Evolutionary conservation across 1,140 invertebrate species (phyloP).

Genomic region (Formica selysi): DNA sequence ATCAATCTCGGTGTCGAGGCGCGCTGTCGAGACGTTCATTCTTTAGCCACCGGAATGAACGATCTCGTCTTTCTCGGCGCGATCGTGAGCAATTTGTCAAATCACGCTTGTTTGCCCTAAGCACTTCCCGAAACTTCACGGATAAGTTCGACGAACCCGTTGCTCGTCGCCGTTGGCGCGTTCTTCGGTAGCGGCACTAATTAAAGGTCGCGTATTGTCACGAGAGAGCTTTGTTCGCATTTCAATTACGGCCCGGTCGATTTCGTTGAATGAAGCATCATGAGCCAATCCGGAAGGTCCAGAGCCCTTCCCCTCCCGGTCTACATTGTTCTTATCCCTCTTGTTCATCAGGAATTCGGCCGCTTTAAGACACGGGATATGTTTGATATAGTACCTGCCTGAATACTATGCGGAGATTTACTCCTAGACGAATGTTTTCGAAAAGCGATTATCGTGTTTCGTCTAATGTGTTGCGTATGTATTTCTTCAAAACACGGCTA

Average conservation of each 20-base stretch:
- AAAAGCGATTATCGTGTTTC: constrained; percentile 18
- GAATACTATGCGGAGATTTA: constrained; percentile 34
- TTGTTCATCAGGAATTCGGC: constrained; percentile 60
- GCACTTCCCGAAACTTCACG: constrained; percentile 48
- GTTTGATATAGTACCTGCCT: constrained; percentile 37
- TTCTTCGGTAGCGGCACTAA: constrained; percentile 58
- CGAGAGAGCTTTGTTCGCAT: constrained; percentile 64
- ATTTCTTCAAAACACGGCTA: neutral
- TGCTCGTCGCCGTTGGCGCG: constrained; percentile 17
- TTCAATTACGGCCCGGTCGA: constrained; percentile 61
- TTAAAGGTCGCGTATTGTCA: constrained; percentile 71
- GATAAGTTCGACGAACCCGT: constrained; percentile 32
- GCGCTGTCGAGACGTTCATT: constrained; percentile 14
- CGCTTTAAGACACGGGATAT: constrained; percentile 29
- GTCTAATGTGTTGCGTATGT: neutral
- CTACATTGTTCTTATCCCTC: constrained; percentile 57
- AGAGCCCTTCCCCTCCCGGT: neutral
- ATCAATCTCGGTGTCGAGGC: constrained; percentile 51
- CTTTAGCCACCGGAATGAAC: constrained; percentile 64
- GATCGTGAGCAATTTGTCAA: constrained; percentile 69
- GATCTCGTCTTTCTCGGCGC: constrained; percentile 42
- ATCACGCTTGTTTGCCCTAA: constrained; percentile 57
- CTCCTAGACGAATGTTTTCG: neutral
- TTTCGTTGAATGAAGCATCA: constrained; percentile 55
- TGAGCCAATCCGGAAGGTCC: constrained; percentile 43